Evolutionary conservation across 2,113 vertebrate genomes (phyloP).

Genomic region (Heteronetta atricapilla): DNA sequence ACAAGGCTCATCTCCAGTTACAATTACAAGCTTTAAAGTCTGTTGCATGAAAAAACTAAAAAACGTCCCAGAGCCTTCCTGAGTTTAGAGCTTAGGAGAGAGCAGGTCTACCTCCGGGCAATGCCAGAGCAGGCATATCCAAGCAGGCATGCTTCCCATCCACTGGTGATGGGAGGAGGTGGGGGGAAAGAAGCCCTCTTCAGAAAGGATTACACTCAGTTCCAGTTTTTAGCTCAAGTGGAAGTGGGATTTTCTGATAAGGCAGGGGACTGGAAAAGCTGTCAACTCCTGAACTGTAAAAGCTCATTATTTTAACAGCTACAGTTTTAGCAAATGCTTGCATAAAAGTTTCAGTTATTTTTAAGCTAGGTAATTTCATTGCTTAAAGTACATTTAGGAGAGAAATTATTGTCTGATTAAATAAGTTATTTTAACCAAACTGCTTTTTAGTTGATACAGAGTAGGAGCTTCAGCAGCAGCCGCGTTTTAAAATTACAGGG

Average conservation of each 20-base stretch:
- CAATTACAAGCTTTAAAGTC: not conserved
- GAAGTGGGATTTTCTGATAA: not conserved
- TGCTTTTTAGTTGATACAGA: not conserved
- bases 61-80: not conserved
- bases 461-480: not conserved
- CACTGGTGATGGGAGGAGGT: not conserved
- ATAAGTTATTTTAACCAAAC: not conserved
- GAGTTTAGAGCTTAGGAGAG: not conserved
- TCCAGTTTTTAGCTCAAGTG: not conserved
- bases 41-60: not conserved
- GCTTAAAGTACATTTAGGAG: not conserved
- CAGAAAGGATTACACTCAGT: not conserved
- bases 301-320: not conserved
- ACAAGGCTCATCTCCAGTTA: not conserved
- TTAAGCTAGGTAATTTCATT: not conserved
- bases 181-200: not conserved
- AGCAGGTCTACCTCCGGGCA: not conserved
- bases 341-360: not conserved
- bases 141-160: not conserved
- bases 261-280: not conserved
- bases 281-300: not conserved
- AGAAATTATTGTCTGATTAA: not conserved
- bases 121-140: not conserved
- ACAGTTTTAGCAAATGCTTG: not conserved
- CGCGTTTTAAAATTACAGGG: not conserved